Conservation (phyloP, 2,888 invertebrate species). For the Conops quadrifasciatus region DNA sequence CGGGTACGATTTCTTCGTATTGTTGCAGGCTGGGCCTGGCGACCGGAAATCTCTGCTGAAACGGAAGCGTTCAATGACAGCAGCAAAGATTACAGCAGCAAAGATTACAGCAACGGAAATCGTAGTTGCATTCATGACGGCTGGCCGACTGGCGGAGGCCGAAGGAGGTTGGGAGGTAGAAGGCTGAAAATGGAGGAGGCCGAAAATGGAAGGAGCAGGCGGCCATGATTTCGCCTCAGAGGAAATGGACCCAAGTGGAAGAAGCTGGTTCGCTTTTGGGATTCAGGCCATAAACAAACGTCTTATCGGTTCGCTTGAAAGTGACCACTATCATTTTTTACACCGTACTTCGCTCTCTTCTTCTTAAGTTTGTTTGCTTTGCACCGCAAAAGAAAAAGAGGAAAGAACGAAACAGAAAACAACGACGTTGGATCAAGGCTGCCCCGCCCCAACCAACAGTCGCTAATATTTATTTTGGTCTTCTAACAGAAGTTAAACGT, state of each 20-base stretch:
- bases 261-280: not conserved
- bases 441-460: too few species aligned
- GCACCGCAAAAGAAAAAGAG: not conserved
- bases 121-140: conserved; percentile 3
- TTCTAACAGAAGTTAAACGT: conserved; percentile 16
- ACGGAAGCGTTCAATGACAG: conserved; percentile 34
- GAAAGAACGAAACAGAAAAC: not conserved
- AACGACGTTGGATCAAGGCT: not conserved
- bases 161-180: not conserved
- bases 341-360: not conserved
- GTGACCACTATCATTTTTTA: conserved; percentile 26
- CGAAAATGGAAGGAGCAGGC: too few species aligned
- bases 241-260: not conserved
- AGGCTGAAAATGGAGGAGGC: not conserved
- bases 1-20: not conserved
- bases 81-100: conserved; percentile 31
- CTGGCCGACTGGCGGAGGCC: not conserved
- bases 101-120: conserved; percentile 35
- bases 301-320: conserved; percentile 28
- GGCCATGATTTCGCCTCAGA: too few species aligned
- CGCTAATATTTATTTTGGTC: not conserved
- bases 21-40: not conserved
- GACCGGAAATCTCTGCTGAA: conserved; percentile 33
- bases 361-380: not conserved
- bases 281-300: conserved; percentile 29